Evolutionary conservation across 2,113 vertebrate species (phyloP).

Genomic region (Zapornia atra): DNA sequence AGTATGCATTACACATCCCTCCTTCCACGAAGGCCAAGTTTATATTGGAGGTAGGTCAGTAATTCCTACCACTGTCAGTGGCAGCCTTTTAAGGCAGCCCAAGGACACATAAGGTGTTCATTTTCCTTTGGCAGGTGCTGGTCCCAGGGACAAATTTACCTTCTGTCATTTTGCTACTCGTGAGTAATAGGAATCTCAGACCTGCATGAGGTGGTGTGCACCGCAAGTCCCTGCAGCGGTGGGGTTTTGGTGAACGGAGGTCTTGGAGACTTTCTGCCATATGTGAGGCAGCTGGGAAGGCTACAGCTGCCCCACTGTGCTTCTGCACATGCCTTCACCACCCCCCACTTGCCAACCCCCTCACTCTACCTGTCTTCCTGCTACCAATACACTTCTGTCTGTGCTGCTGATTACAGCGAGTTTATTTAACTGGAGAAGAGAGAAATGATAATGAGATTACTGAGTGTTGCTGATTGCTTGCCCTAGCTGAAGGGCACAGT

Average conservation of each 20-base stretch:
- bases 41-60: slow-evolving; percentile 11
- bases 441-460: neutral
- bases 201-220: neutral
- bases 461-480: neutral
- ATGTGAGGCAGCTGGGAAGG: neutral
- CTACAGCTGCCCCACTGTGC: rapidly evolving
- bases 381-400: neutral
- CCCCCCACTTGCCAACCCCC: neutral
- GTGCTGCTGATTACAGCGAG: neutral
- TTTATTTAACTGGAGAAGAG: neutral
- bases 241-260: neutral
- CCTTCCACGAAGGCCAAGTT: slow-evolving; percentile 36
- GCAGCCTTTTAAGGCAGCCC: neutral
- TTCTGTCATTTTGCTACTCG: neutral
- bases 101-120: neutral
- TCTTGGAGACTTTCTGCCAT: rapidly evolving
- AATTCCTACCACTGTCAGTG: slow-evolving; percentile 13
- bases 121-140: neutral
- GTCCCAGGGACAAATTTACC: neutral
- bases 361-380: neutral
- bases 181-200: neutral
- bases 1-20: neutral
- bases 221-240: rapidly evolving
- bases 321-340: neutral
- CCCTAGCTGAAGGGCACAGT: neutral